Conservation (phyloP, 2,113 vertebrate species). For the Copsychus sechellarum region DNA sequence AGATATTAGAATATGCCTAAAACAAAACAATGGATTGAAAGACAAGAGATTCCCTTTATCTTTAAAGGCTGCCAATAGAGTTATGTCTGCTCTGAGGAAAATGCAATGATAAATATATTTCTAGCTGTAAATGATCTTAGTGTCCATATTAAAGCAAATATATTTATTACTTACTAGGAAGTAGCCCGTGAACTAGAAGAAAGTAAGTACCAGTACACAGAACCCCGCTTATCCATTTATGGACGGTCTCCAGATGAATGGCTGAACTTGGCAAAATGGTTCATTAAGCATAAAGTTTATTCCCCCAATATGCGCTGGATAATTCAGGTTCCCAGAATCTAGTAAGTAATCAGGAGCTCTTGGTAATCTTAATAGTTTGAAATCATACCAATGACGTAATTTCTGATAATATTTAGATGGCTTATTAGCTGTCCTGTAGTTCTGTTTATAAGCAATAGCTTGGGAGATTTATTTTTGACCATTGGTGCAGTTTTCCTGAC, state of each 20-base stretch:
- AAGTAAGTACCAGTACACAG: constrained; percentile 94
- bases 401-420: background rate
- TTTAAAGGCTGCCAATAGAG: background rate
- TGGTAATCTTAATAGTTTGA: background rate
- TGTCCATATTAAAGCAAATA: constrained; percentile 30
- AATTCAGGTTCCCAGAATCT: constrained; percentile 96
- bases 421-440: background rate
- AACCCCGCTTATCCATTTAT: constrained; percentile 94
- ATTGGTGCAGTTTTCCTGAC: background rate
- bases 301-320: constrained; percentile 97
- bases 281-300: constrained; percentile 93
- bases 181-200: constrained; percentile 92
- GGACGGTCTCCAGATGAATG: constrained; percentile 89
- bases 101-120: background rate
- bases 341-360: constrained; percentile 80
- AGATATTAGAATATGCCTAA: background rate
- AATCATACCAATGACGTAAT: background rate
- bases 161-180: constrained; percentile 79
- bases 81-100: background rate
- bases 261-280: constrained; percentile 88
- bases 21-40: background rate
- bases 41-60: background rate
- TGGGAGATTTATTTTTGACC: background rate
- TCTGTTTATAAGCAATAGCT: background rate
- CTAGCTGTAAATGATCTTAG: background rate